Percentiles rank a stretch among this genome's conserved stretches.
These are phyloP conservation scores for Anagrus nilaparvatae DNA, from an alignment of 1,140 invertebrate species.

Conservation along the genomic window DNA sequence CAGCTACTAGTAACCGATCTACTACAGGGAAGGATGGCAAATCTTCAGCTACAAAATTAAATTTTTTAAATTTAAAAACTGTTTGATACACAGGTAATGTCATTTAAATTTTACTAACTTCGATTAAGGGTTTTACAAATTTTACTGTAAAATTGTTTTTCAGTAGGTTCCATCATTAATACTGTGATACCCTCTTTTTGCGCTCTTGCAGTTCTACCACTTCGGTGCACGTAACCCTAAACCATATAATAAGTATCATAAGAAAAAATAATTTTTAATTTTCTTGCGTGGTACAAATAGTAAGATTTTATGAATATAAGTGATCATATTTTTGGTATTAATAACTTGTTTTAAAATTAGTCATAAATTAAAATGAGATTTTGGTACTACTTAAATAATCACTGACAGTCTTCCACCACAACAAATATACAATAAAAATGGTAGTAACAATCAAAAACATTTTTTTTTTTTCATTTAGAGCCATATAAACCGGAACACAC, in stretches of 20 bases:
- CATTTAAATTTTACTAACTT: conserved; percentile 44
- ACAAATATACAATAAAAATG: no score
- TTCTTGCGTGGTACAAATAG: no score
- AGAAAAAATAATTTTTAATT: background rate
- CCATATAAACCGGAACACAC: no score
- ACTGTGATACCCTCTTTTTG: conserved; percentile 82
- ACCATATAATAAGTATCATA: conserved; percentile 19
- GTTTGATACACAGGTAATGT: background rate
- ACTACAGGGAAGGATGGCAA: conserved; percentile 74
- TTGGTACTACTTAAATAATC: no score
- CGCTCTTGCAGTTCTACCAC: conserved; percentile 89
- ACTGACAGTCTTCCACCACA: no score
- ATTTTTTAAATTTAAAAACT: conserved; percentile 12
- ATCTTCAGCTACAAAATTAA: conserved; percentile 56
- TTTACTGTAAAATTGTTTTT: conserved; percentile 70
- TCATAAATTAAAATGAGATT: no score
- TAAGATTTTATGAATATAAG: no score
- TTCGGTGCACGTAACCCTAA: conserved; percentile 88
- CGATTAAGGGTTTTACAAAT: conserved; percentile 73
- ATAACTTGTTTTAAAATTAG: no score
- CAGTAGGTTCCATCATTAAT: conserved; percentile 81
- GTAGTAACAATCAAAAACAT: no score
- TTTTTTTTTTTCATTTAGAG: no score
- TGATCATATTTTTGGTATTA: no score
- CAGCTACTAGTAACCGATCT: conserved; percentile 49